phyloP scores from a whole-genome alignment of 2,888 invertebrate genomes.

The Dromius quadrimaculatus region DNA sequence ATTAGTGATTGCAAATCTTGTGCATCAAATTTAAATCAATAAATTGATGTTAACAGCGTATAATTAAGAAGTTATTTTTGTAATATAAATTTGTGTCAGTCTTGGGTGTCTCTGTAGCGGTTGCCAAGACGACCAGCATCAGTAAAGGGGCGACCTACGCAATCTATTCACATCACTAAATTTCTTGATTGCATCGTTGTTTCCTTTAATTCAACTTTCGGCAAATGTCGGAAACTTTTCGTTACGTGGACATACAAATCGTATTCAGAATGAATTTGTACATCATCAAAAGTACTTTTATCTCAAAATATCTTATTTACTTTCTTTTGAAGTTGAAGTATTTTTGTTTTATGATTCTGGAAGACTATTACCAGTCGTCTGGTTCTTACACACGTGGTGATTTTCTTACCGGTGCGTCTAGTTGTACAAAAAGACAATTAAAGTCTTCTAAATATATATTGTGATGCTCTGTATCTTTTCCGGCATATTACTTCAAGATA shows the following conservation, averaged over 20 bases:
- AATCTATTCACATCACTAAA: slow-evolving; percentile 3
- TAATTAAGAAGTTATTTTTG: neutral
- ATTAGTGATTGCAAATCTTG: too few species aligned
- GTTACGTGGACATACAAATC: too few species aligned
- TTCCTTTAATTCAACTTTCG: neutral
- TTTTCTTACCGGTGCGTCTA: neutral
- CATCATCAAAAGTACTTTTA: slow-evolving; percentile 9
- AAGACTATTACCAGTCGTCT: slow-evolving; percentile 1
- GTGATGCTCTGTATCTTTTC: neutral
- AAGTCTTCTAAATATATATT: slow-evolving; percentile 18
- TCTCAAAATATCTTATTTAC: slow-evolving; percentile 5
- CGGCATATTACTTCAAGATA: too few species aligned
- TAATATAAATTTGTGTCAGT: neutral
- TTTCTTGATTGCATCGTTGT: too few species aligned
- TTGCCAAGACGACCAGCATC: slow-evolving; percentile 9
- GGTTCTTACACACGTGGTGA: neutral
- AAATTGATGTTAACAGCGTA: too few species aligned
- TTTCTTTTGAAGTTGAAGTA: slow-evolving; percentile 11
- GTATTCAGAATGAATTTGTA: slow-evolving; percentile 13
- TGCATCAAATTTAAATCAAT: too few species aligned
- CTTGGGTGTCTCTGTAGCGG: neutral
- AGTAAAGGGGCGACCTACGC: slow-evolving; percentile 5
- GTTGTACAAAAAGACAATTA: slow-evolving; percentile 22
- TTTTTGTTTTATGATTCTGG: slow-evolving; percentile 17
- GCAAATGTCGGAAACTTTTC: neutral